Evolutionary conservation across 1,140 invertebrate species (phyloP).

Genomic region (Philotrypesis tridentata): DNA sequence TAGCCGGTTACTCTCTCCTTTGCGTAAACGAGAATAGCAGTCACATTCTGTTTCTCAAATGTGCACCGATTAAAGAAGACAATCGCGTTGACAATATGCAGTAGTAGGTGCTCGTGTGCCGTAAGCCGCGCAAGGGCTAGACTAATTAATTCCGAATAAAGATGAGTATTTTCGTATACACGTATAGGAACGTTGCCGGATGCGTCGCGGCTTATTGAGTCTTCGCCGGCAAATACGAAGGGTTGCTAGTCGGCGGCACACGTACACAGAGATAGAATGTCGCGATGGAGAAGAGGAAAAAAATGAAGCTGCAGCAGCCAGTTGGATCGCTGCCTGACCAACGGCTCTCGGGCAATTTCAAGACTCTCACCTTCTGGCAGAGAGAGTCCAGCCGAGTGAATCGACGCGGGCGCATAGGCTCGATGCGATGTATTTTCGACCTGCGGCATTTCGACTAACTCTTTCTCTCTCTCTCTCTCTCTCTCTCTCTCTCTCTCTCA

Average conservation of each 20-base stretch:
- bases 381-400: conserved; percentile 47
- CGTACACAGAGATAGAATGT: background rate
- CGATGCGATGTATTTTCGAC: conserved; percentile 62
- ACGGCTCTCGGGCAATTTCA: conserved; percentile 63
- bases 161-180: background rate
- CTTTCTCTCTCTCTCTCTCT: conserved; percentile 33
- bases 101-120: too few relatives aligned
- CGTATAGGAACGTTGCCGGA: background rate
- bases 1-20: conserved; percentile 54
- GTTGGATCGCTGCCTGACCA: conserved; percentile 66
- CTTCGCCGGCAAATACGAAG: background rate
- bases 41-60: conserved; percentile 44
- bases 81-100: conserved; percentile 13
- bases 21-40: conserved; percentile 54
- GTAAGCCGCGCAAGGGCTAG: background rate
- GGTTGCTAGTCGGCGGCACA: too few relatives aligned
- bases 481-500: conserved; percentile 37
- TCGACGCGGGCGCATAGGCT: background rate
- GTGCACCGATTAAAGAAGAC: conserved; percentile 36
- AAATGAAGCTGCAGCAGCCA: conserved; percentile 38
- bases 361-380: conserved; percentile 55
- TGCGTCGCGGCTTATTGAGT: background rate
- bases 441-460: conserved; percentile 49
- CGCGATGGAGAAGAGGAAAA: conserved; percentile 10
- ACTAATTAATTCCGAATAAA: background rate